Evolutionary conservation across 2,797 vertebrate species (phyloP).

Genomic region (Scomberomorus guttatus): DNA sequence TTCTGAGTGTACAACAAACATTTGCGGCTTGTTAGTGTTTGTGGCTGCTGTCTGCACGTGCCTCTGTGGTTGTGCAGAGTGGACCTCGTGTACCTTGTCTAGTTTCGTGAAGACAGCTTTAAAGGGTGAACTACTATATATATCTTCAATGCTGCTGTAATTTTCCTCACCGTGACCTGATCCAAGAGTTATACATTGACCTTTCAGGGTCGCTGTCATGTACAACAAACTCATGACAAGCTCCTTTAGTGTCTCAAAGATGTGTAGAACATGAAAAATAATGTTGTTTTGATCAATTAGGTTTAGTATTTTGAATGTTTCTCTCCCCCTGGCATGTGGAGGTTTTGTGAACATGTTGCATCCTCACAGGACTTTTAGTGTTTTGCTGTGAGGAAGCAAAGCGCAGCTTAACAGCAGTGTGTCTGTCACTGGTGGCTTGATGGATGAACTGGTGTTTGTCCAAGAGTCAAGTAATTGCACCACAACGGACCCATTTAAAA

Average conservation of each 20-base stretch:
- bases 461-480: constrained; percentile 85
- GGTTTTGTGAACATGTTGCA: constrained; percentile 19
- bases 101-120: constrained; percentile 66
- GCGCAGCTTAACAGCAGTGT: constrained; percentile 4
- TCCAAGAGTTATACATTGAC: constrained; percentile 59
- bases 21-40: constrained; percentile 42
- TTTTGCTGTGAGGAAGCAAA: constrained; percentile 21
- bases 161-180: constrained; percentile 65
- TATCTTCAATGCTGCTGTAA: constrained; percentile 62
- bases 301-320: neutral
- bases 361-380: neutral
- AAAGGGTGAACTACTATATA: constrained; percentile 74
- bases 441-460: constrained; percentile 80
- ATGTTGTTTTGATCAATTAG: neutral
- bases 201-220: constrained; percentile 62
- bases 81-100: constrained; percentile 42
- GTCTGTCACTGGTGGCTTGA: constrained; percentile 68
- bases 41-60: constrained; percentile 8
- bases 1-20: constrained; percentile 20
- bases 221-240: constrained; percentile 55
- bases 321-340: neutral
- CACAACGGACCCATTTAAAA: constrained; percentile 83
- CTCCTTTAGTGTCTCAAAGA: constrained; percentile 31
- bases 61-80: constrained; percentile 22
- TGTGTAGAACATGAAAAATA: constrained; percentile 17